These are phyloP conservation scores for Leucozona laternaria DNA, from an alignment of 2,888 invertebrate genomes.

Conservation along the genomic window DNA sequence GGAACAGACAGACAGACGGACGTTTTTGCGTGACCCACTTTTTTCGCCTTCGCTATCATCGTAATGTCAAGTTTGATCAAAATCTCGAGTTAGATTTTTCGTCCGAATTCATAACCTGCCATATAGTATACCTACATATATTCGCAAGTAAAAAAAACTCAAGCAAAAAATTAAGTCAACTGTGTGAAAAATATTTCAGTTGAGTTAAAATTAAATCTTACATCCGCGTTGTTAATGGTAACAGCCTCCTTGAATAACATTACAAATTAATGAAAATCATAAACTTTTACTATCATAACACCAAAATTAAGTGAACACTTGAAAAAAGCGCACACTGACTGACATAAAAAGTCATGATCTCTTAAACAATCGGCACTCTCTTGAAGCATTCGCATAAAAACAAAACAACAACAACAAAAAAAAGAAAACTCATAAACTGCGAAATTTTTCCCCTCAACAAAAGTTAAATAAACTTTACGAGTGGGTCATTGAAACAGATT, in stretches of 20 bases:
- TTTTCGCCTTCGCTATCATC: too few species aligned
- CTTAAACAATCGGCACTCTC: slow-evolving; percentile 19
- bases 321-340: slow-evolving; percentile 3
- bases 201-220: neutral
- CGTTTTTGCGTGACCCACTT: too few species aligned
- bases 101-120: too few species aligned
- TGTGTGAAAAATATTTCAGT: neutral
- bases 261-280: slow-evolving; percentile 23
- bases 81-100: too few species aligned
- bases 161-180: too few species aligned
- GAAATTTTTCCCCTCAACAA: neutral
- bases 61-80: too few species aligned
- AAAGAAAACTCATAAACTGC: slow-evolving; percentile 25
- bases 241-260: neutral
- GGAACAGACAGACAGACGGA: too few species aligned
- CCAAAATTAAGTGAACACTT: slow-evolving; percentile 20
- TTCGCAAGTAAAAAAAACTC: too few species aligned
- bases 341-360: slow-evolving; percentile 28
- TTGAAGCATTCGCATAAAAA: neutral
- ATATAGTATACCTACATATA: too few species aligned
- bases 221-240: neutral
- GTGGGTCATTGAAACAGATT: slow-evolving; percentile 40
- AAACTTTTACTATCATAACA: slow-evolving; percentile 24
- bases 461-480: slow-evolving; percentile 39
- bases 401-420: neutral